Evolutionary conservation across 2,797 vertebrate genomes (phyloP), one percentile per base, ranked within the genome.

Genomic region (Knipowitschia caucasica): DNA sequence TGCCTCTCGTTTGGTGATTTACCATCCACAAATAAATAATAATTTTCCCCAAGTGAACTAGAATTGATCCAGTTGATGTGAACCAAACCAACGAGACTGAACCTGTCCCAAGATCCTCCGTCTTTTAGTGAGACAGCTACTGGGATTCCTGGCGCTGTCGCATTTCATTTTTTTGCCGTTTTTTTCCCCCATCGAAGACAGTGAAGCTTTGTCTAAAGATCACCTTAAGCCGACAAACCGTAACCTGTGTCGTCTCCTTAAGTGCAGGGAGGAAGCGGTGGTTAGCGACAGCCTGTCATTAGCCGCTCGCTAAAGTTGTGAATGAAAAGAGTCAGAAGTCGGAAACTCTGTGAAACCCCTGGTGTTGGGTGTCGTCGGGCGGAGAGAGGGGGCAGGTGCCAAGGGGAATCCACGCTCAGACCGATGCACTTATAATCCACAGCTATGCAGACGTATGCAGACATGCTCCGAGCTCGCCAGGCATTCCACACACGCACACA

Each of bases 371-470:
- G 63, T 55, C 51, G 33, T 62, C 53, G 75, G 73, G 56, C 80
- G 77, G 73, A 78, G 80, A 60, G 46, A 61, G 75, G 46, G 59
- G 75, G 75, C 82, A 80, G 75, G 72, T 80, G 77, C 59, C n/a
- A 50, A 44, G 47, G 50, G 26, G 12, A 67, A 58, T 56, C 25
- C 36, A 24, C 53, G 18, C 53, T 56, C 55, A 35, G 43, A 31
- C 3, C 69, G 77, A 74, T 60, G 55, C 54, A 59, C 62, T 72
- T 63, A 77, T 80, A 78, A 85, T 82, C 78, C 56, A 67, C 66
- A 75, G 67, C 69, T 84, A 86, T 83, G 79, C 70, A 71, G 83
- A 50, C 83, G 17, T 80, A 86, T 80, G 79, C 72, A 70, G 83
- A 50, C 83, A 26, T 80, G 83, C 69, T 57, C 69, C 73, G 81